Evolutionary conservation across 2,888 invertebrate genomes (phyloP), one percentile per base, ranked within the genome.

Genomic region (Malthinus flaveolus): DNA sequence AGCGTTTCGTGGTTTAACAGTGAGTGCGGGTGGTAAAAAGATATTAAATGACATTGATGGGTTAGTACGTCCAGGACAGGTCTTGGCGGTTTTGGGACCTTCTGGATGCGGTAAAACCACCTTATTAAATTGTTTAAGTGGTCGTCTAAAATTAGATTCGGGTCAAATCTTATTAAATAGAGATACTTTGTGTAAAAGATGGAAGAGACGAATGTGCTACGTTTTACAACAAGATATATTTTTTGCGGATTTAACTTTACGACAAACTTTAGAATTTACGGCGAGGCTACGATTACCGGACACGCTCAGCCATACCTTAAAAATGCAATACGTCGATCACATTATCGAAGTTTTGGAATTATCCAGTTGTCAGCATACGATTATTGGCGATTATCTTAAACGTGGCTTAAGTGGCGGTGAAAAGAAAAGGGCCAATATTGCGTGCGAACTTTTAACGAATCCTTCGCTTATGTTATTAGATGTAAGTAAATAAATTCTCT

Each of bases 161-260:
- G 91, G 91, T 51, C 82, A 82, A 59, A 78, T 79, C 52, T 74
- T 73, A 60, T 66, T 78, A 59, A 79, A 79, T 65, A 65, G 77
- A 56, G 78, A 78, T 54, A 70, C 72, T 7, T 66, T 77, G 31
- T 74, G 74, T 65, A 75, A 75, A 61, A 49, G 64, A 71, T 87
- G 88, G 83, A 87, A 88, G 67, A 80, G 91, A 65, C 85, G 87
- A 73, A 89, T 92, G 67, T 89, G 90, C 71, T 92, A 91, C 77
- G 91, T 91, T 44, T 82, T 90, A 60, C 91, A 92, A 75, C 88
- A 91, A 73, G 91, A 92, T 73, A 85, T 90, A 59, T 92, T 92
- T 79, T 90, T 91, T 73, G 85, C 90, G 49, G 88, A 89, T 71
- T 82, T 92, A 68, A 91, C 91, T 1, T 80, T 91, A 56, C 79